Percentiles rank a stretch among this genome's conserved stretches.
Evolutionary conservation across 2,797 vertebrate genomes (phyloP).

Genomic region (Crenichthys baileyi): DNA sequence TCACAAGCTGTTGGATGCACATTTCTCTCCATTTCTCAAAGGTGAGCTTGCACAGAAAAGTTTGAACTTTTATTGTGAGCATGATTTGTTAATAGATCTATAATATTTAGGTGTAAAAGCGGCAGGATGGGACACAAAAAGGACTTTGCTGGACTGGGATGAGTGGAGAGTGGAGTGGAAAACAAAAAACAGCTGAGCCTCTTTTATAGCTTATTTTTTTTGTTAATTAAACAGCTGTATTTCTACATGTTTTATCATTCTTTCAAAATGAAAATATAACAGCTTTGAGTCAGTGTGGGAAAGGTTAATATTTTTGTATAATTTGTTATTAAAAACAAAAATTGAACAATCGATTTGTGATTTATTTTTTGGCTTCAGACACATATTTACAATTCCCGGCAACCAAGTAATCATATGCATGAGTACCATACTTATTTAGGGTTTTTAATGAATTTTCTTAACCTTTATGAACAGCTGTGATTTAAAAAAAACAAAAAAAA

Average conservation of each 20-base stretch:
- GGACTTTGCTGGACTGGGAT: slow-evolving; percentile 86
- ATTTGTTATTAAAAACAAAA: slow-evolving; percentile 1
- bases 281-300: background rate
- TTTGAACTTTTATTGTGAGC: background rate
- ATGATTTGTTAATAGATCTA: background rate
- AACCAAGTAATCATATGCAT: background rate
- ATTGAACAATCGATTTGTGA: background rate
- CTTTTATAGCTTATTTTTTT: background rate
- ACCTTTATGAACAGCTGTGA: background rate
- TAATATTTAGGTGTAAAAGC: slow-evolving; percentile 76
- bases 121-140: slow-evolving; percentile 83
- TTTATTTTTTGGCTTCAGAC: background rate
- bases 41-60: slow-evolving; percentile 53
- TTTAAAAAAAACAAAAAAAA: background rate
- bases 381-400: background rate
- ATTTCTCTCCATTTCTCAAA: slow-evolving; percentile 76
- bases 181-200: slow-evolving; percentile 76
- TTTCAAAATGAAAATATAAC: background rate
- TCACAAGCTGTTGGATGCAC: slow-evolving; percentile 68
- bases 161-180: slow-evolving; percentile 90
- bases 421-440: background rate
- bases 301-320: slow-evolving; percentile 2
- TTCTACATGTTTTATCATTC: background rate
- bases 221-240: slow-evolving; percentile 2
- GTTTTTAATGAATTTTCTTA: background rate